Base-by-base conservation (phyloP, 2,113 vertebrate genomes). In the Tyrannus savana region DNA sequence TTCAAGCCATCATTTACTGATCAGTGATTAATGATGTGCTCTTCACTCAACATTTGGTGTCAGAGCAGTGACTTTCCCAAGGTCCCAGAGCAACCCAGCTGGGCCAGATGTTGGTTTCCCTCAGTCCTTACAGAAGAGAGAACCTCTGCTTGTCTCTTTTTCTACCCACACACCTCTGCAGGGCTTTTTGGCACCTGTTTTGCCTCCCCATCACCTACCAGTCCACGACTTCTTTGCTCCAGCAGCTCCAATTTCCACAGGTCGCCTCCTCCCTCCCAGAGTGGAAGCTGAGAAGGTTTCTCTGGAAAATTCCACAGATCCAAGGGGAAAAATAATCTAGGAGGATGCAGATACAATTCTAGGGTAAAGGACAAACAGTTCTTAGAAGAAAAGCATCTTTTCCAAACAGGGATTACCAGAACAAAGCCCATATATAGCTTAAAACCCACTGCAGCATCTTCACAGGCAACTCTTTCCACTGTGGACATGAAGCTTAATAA, bases 341-440 rank as follows among this genome's bases (percentile, higher is more conserved):
- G 71, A 78, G 42, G 68, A 78, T 49, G 44, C 64, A 92, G 86
- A 92, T 56, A 81, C 31, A 81, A 74, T 91, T 90, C 75, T 39
- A 84, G 52, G 35, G 68, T 39, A 81, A 81, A 87, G 84, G 56
- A 72, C 53, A 86, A 96, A 95, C 92, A 90, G 67, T 71, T 93
- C 49, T 67, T 46, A 59, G 60, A 62, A 71, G 55, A 37, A 85
- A 60, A 64, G 16, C 46, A 52, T 90, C 74, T 71, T 69, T 80
- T 84, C 87, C 68, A 81, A 94, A 87, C 46, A 74, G 1, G 6
- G 82, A 72, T 90, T 80, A 78, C 27, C 18, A 50, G 76, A 76
- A 79, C 53, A 9, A 90, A 89, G 47, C 56, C 95, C 93, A 73
- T 95, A 93, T 88, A 74, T 71, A 91, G 95, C 59, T 94, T 68